Evolutionary conservation across 2,888 invertebrate genomes (phyloP).

Genomic region (Alsophila aescularia): DNA sequence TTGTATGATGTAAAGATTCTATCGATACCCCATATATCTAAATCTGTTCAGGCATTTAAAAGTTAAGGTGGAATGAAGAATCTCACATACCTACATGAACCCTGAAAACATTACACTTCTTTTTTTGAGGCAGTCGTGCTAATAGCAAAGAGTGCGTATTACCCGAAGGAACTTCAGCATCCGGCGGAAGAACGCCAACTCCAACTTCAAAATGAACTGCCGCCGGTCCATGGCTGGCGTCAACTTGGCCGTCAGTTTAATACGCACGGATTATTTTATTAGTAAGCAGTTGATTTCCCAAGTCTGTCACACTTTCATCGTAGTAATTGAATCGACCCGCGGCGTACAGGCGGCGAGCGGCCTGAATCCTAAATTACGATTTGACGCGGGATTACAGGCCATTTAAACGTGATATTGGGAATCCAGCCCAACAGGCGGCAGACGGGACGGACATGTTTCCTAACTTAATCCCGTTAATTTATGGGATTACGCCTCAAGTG

Average conservation of each 20-base stretch:
- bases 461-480: conserved; percentile 22
- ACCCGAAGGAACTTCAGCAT: conserved; percentile 64
- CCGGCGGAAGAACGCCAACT: conserved; percentile 55
- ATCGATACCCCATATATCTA: too few relatives aligned
- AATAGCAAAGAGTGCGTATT: conserved; percentile 26
- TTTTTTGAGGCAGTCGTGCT: not conserved
- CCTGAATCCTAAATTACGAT: conserved; percentile 46
- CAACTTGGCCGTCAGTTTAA: conserved; percentile 26
- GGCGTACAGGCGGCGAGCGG: conserved; percentile 38
- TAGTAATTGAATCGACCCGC: conserved; percentile 32
- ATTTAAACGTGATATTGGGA: conserved; percentile 8
- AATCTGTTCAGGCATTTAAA: too few relatives aligned
- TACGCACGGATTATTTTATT: conserved; percentile 40
- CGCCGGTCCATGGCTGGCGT: conserved; percentile 44
- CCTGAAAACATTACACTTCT: too few relatives aligned
- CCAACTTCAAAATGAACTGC: conserved; percentile 54
- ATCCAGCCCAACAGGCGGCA: conserved; percentile 15
- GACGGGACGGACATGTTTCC: not conserved
- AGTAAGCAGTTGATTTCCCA: conserved; percentile 56
- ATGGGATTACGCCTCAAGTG: conserved; percentile 5
- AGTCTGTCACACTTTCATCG: conserved; percentile 69
- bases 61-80: too few relatives aligned
- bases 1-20: too few relatives aligned
- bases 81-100: too few relatives aligned
- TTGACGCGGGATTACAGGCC: conserved; percentile 32